Base-by-base conservation (phyloP, 1,140 invertebrate species). In the Trachymyrmex cornetzi region DNA sequence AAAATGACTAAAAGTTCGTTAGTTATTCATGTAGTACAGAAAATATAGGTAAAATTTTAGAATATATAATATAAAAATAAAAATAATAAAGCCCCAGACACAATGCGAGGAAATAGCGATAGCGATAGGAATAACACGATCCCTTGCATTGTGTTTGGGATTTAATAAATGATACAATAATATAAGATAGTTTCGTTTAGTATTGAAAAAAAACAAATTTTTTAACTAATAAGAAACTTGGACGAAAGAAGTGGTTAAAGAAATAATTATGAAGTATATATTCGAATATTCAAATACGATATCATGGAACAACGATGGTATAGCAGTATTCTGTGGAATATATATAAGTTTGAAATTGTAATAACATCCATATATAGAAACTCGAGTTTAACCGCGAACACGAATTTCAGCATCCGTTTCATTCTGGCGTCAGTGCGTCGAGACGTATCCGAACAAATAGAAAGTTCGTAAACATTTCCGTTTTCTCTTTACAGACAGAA, bases 281-380 rank as follows among this genome's bases (percentile, higher is more conserved):
- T 72, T 30, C 22, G 12, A 38, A 38, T 67, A 48, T 24, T n/a
- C n/a, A 48, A 48, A 69, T 48, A 9, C 5, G 38, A 48, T 11
- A 22, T 69, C 19, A 22, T 16, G 12, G 22, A 24, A 44, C n/a
- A 14, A 11, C 11, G 16, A 11, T 12, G 11, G 1, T 67, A 12
- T 16, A 48, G 1, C 38, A 48, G 14, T 48, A 48, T 69, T 69
- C 38, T 48, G 0, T 24, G n/a, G 34, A 48, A 48, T 24, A 71
- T 24, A 69, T 24, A 30, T n/a, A 44, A 69, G 9, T 71, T 24
- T 71, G 38, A 24, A 48, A 71, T 48, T 71, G 38, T 44, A 44
- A 22, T 22, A 48, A 48, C n/a, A 4, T 22, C n/a, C 34, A 69
- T 69, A 22, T 38, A 48, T 71, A 48, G 12, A 48, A 71, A 69